phyloP scores from a whole-genome alignment of 1,140 invertebrate species.

The Bombus turneri region DNA sequence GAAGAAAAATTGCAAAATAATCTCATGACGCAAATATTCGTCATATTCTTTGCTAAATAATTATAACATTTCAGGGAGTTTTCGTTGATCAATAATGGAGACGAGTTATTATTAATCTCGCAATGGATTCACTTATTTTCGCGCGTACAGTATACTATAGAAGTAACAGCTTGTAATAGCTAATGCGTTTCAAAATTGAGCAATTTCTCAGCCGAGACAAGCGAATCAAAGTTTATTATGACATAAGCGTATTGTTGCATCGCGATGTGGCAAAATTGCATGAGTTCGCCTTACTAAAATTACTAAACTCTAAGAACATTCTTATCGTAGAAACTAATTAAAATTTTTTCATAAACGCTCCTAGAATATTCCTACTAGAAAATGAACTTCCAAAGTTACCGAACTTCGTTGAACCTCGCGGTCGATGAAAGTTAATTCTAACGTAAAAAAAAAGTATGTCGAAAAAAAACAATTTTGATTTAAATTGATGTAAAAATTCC shows the following conservation, averaged over 20 bases:
- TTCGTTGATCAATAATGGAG: not conserved
- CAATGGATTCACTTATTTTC: not conserved
- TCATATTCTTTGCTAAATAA: too few relatives aligned
- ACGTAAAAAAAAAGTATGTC: not conserved
- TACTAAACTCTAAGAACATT: not conserved
- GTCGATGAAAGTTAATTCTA: not conserved
- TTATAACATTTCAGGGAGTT: too few relatives aligned
- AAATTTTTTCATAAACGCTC: not conserved
- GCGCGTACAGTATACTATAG: not conserved
- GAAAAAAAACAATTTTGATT: not conserved
- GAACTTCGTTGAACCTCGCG: not conserved
- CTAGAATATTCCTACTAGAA: not conserved
- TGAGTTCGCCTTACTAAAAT: not conserved
- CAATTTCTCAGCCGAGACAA: too few relatives aligned
- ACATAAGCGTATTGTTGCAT: not conserved
- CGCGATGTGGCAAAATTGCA: not conserved
- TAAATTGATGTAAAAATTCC: not conserved
- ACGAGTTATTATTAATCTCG: not conserved
- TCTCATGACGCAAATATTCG: too few relatives aligned
- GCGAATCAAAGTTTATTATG: conserved; percentile 6
- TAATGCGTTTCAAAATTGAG: conserved; percentile 3
- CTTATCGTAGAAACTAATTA: conserved; percentile 12
- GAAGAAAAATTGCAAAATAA: too few relatives aligned
- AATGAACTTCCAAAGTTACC: not conserved
- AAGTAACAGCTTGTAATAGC: not conserved